These are phyloP conservation scores for Phalacrocorax aristotelis DNA, from an alignment of 2,113 vertebrate genomes.

Conservation along the genomic window DNA sequence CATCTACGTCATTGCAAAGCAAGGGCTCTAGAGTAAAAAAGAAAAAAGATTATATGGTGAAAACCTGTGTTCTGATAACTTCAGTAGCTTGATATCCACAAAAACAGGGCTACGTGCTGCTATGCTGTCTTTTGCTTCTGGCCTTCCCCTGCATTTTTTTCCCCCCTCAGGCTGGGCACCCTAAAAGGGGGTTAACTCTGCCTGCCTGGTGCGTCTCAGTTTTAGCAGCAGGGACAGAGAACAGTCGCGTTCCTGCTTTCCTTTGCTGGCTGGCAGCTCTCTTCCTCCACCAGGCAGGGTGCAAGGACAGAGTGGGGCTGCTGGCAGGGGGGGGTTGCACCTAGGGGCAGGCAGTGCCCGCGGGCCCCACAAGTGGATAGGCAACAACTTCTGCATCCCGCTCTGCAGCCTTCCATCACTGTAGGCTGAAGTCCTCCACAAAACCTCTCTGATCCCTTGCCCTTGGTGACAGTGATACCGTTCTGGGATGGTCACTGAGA, in stretches of 20 bases:
- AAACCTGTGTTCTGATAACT: background rate
- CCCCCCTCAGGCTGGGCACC: background rate
- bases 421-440: background rate
- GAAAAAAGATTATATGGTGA: background rate
- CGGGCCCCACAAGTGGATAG: fast-evolving
- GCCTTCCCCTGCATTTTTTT: background rate
- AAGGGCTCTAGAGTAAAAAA: background rate
- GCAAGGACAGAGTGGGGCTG: background rate
- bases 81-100: background rate
- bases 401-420: background rate
- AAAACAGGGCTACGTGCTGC: background rate
- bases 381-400: background rate
- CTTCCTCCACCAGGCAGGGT: background rate
- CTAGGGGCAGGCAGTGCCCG: background rate
- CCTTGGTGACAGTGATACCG: background rate
- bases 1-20: background rate
- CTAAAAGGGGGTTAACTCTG: background rate
- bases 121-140: background rate
- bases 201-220: background rate
- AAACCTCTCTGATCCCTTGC: background rate
- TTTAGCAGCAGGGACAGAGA: background rate
- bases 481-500: background rate
- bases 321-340: background rate
- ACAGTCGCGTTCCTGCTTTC: background rate
- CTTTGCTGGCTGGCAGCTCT: background rate